Evolutionary conservation across 2,888 invertebrate species (phyloP).

Genomic region (Rambutsinella grinnellia): DNA sequence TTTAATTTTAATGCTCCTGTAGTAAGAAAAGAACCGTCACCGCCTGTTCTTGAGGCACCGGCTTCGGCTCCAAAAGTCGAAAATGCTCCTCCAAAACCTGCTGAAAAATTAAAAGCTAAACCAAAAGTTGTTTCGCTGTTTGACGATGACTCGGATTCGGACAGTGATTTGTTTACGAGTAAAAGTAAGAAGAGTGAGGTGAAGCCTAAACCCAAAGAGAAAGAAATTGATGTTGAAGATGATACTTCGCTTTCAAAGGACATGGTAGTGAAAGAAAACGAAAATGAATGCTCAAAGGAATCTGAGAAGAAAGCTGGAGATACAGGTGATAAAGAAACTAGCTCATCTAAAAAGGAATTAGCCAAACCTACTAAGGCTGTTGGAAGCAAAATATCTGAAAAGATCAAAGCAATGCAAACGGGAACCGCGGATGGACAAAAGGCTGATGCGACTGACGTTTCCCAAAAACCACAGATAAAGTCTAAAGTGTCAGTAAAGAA

Average conservation of each 20-base stretch:
- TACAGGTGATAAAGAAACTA: neutral
- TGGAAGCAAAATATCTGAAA: conserved; percentile 35
- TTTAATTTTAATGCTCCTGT: neutral
- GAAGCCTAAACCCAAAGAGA: neutral
- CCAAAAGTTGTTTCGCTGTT: conserved; percentile 10
- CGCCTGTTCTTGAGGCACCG: too few species aligned
- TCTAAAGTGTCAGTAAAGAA: conserved; percentile 45
- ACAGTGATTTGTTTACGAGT: conserved; percentile 19
- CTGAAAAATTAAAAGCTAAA: too few species aligned
- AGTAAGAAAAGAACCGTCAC: too few species aligned
- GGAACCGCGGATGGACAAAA: neutral
- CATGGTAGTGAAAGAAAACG: neutral
- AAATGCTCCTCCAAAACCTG: neutral
- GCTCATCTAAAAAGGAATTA: neutral
- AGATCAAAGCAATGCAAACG: conserved; percentile 40
- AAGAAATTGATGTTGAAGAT: neutral
- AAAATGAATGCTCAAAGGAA: neutral
- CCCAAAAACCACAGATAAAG: conserved; percentile 6
- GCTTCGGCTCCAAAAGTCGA: neutral
- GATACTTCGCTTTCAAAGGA: neutral
- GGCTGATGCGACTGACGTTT: neutral
- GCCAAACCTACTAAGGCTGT: conserved; percentile 14
- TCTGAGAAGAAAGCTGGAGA: neutral
- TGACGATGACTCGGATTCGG: conserved; percentile 33
- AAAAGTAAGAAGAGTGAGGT: conserved; percentile 9